Percentiles rank a stretch among this genome's conserved stretches.
These are phyloP conservation scores for Paramuricea clavata DNA, from an alignment of 92 coral and sea anemone species.

Conservation along the genomic window DNA sequence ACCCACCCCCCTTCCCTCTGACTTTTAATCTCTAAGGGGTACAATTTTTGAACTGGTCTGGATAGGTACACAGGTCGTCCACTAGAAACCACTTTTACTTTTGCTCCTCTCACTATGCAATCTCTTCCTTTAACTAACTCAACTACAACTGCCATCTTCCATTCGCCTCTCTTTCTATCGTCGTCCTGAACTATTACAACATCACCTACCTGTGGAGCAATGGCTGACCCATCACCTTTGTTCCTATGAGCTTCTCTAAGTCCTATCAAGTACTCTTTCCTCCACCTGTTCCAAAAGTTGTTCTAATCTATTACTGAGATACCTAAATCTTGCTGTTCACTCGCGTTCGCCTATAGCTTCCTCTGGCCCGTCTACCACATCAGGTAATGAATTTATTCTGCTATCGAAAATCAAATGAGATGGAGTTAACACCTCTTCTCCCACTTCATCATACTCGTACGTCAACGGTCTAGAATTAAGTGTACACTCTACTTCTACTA, in stretches of 20 bases:
- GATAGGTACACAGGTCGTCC: background rate
- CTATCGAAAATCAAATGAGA: slow-evolving; percentile 16
- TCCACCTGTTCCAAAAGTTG: slow-evolving; percentile 27
- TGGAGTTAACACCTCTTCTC: slow-evolving; percentile 9
- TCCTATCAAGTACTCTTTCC: slow-evolving; percentile 6
- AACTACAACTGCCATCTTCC: background rate
- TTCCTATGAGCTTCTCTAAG: slow-evolving; percentile 9
- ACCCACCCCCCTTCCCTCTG: background rate
- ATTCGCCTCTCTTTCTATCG: background rate
- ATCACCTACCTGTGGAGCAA: background rate
- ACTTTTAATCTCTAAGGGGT: slow-evolving; percentile 5
- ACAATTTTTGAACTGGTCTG: background rate
- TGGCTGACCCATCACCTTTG: background rate
- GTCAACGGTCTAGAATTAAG: slow-evolving; percentile 29
- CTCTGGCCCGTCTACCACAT: slow-evolving; percentile 4
- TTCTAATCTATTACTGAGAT: slow-evolving; percentile 14
- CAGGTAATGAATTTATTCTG: slow-evolving; percentile 6
- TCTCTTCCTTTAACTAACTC: background rate
- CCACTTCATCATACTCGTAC: slow-evolving; percentile 11
- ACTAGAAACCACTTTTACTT: background rate
- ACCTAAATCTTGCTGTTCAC: slow-evolving; percentile 2
- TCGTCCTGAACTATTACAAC: slow-evolving; percentile 1
- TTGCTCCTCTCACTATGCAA: background rate
- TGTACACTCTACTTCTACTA: slow-evolving; percentile 13
- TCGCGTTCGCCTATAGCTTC: background rate